Evolutionary conservation across 2,797 vertebrate species (phyloP).

Genomic region (Melanotaenia maccullochi): DNA sequence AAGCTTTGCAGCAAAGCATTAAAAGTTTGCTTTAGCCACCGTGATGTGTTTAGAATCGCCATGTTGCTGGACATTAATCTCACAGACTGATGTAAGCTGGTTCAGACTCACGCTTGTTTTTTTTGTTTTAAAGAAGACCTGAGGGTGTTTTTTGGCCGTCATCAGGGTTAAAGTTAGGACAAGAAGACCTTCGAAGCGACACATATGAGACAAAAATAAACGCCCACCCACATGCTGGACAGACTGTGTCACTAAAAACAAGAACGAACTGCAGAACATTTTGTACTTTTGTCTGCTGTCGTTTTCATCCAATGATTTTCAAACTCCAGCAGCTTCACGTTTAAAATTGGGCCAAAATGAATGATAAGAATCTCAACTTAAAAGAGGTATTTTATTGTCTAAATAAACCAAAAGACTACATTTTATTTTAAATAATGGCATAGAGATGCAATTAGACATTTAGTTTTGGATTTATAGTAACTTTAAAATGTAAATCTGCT

Average conservation of each 20-base stretch:
- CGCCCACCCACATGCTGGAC: constrained; percentile 30
- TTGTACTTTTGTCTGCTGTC: constrained; percentile 27
- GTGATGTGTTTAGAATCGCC: not conserved
- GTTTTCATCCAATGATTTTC: too few relatives aligned
- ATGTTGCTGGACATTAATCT: constrained; percentile 13
- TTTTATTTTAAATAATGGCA: not conserved
- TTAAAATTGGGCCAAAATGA: too few relatives aligned
- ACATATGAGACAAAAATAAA: constrained; percentile 60
- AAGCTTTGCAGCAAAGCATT: constrained; percentile 28
- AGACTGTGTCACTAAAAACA: constrained; percentile 35
- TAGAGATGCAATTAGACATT: not conserved
- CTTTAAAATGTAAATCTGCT: not conserved
- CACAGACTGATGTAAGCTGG: constrained; percentile 22
- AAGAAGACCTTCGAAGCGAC: constrained; percentile 64
- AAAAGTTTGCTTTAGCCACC: constrained; percentile 19
- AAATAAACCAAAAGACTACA: not conserved
- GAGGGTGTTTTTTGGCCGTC: constrained; percentile 48
- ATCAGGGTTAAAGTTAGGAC: constrained; percentile 54
- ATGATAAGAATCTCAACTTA: too few relatives aligned
- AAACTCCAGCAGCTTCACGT: too few relatives aligned
- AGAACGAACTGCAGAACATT: constrained; percentile 25
- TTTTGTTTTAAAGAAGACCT: not conserved
- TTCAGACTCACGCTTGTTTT: constrained; percentile 21
- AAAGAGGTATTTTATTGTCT: not conserved
- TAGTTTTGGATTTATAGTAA: not conserved